Evolutionary conservation across 2,888 invertebrate genomes (phyloP).

Genomic region (Stenichneumon culpator): DNA sequence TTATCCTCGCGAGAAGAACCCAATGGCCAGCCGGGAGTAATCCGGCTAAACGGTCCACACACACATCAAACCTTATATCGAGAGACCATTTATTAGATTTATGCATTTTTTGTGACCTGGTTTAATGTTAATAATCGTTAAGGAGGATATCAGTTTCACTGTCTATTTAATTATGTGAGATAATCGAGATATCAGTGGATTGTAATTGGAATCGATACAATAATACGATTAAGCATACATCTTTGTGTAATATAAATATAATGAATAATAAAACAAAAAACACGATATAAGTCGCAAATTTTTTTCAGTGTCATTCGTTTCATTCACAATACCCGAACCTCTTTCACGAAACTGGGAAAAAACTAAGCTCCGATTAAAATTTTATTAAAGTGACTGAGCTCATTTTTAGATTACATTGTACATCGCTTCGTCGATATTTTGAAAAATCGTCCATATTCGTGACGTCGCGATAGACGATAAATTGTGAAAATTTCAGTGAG

Average conservation of each 20-base stretch:
- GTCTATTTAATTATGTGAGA: conserved; percentile 78
- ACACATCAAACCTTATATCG: conserved; percentile 36
- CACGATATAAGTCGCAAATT: conserved; percentile 75
- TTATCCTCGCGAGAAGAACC: conserved; percentile 27
- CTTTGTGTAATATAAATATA: conserved; percentile 83
- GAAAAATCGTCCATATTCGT: not conserved
- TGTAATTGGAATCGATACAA: conserved; percentile 81
- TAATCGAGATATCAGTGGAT: conserved; percentile 76
- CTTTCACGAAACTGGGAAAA: too few species aligned
- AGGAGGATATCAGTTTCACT: conserved; percentile 73
- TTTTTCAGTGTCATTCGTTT: conserved; percentile 48
- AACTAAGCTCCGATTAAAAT: too few species aligned
- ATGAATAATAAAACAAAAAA: conserved; percentile 79
- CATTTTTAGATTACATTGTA: not conserved
- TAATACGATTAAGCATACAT: conserved; percentile 82
- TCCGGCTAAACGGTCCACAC: conserved; percentile 24
- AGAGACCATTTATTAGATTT: conserved; percentile 72
- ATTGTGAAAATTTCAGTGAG: conserved; percentile 21
- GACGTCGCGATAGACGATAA: not conserved
- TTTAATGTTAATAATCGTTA: conserved; percentile 78
- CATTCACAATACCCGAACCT: not conserved
- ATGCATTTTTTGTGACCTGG: conserved; percentile 80
- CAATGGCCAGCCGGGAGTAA: not conserved
- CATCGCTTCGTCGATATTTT: not conserved
- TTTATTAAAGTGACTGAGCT: not conserved